Evolutionary conservation across 2,797 vertebrate genomes (phyloP), one percentile per base, ranked within the genome.

Genomic region (Ispidina lecontei): DNA sequence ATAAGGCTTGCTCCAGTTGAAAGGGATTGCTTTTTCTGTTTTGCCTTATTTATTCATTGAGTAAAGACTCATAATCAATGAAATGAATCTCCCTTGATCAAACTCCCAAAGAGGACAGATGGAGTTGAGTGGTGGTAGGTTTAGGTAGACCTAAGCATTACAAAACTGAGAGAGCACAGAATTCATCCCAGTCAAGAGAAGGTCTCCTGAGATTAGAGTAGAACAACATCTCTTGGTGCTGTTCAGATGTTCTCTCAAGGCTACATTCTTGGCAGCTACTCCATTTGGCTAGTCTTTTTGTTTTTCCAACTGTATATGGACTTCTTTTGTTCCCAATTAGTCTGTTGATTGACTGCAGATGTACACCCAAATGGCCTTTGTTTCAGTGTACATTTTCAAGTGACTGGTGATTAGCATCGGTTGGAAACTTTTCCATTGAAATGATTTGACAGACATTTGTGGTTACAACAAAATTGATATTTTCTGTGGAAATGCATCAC

Each of bases 291-390:
- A 16, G 1, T 69, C 78, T 76, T 90, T 88, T 82, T 95, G 92
- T 95, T 96, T 96, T 96, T 94, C 92, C 91, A 95, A 95, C 92
- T 82, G 74, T 96, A 94, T 96, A 94, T 89, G 84, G 84, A 71
- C 81, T 94, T 89, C 89, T 94, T 96, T 96, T 95, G 93, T 95
- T 94, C 94, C 81, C 52, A 74, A 93, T 95, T 94, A 96, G 44
- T 71, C 58, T 81, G 68, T 76, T 91, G 94, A 96, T 96, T 95
- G 93, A 56, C 93, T 93, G 72, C 95, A 96, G 95, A 95, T 95
- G 95, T 79, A 91, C 64, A 82, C 58, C 52, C 74, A 89, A 84
- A 87, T 21, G n/a, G 49, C 80, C 80, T 92, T 94, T 92, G 87
- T 93, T 93, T 93, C 28, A 77, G 93, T 87, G 78, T 80, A 77